Evolutionary conservation across 2,797 vertebrate genomes (phyloP), one percentile per base, ranked within the genome.

Genomic region (Lutjanus argentimaculatus): DNA sequence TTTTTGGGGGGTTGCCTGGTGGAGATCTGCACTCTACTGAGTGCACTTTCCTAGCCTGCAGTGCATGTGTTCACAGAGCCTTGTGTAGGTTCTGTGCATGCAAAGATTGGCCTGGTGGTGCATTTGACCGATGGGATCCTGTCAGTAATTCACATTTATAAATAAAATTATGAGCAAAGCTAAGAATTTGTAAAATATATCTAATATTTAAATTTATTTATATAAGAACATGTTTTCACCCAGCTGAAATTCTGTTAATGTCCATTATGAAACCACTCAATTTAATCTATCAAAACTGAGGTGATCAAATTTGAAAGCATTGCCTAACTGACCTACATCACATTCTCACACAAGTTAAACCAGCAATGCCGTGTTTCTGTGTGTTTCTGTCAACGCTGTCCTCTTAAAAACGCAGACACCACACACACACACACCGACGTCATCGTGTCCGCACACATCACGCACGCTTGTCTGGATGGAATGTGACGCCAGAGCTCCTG

Each of bases 401-500:
- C 58, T 66, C 83, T 77, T 36, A 72, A 83, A 77, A 80, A 62
- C 49, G 52, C 19, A 72, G 21, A 66, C 67, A n/a, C n/a, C n/a
- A n/a, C n/a, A 70, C 76, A 46, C 64, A 36, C 30, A 36, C 30
- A 14, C 58, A 22, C 55, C 11, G 43, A 90, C 88, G 90, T 91
- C 82, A 89, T 65, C 25, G 42, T 78, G 67, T 12, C 78, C 59
- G 69, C 84, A 77, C 71, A 74, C 85, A 78, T 79, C 88, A 90
- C 88, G 88, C 88, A 88, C 72, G 75, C 66, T 52, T 13, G 68
- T 83, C 67, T 82, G 83, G 79, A 62, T 80, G 82, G 83, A 82
- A 85, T 91, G 92, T 95, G 94, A 96, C 93, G 95, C 79, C 84
- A 85, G 61, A 84, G 85, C 83, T 82, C 36, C 67, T 15, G 77